Percentiles rank a stretch among this genome's conserved stretches.
Conservation (phyloP, 2,113 vertebrate species). For the Rhinogobius similis region DNA sequence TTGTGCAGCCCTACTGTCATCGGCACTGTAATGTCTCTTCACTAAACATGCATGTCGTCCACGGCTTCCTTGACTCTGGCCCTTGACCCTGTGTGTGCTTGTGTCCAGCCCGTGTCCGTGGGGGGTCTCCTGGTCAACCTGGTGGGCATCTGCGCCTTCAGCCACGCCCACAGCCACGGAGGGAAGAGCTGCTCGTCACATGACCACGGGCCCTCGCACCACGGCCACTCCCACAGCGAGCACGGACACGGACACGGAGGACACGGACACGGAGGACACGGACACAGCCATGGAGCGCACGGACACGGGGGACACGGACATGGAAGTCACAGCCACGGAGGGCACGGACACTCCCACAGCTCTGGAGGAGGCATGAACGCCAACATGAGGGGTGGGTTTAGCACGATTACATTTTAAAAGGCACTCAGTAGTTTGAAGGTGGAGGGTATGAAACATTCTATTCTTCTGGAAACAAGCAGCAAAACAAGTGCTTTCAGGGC, state of each 20-base stretch:
- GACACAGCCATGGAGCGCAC: conserved; percentile 59
- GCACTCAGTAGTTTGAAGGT: too few species aligned
- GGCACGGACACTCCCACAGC: conserved; percentile 83
- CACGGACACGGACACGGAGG: neutral
- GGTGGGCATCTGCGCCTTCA: conserved; percentile 97
- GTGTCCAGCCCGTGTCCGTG: conserved; percentile 90
- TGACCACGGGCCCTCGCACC: conserved; percentile 83
- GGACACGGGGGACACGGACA: conserved; percentile 53
- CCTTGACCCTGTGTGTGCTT: neutral
- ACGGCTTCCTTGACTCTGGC: neutral
- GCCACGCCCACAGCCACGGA: conserved; percentile 87
- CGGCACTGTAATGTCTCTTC: too few species aligned
- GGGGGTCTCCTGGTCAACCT: conserved; percentile 96
- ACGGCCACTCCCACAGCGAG: conserved; percentile 64
- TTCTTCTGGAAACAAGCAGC: too few species aligned
- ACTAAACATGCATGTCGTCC: too few species aligned
- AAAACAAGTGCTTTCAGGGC: too few species aligned
- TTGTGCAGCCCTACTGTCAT: too few species aligned
- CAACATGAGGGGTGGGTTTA: conserved; percentile 91
- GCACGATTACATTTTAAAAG: too few species aligned
- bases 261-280: neutral
- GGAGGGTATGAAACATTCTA: too few species aligned
- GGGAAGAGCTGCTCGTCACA: conserved; percentile 82
- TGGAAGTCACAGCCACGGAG: conserved; percentile 58
- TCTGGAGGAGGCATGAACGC: conserved; percentile 91